Conservation (phyloP, 2,113 vertebrate genomes). For the Indicator indicator region DNA sequence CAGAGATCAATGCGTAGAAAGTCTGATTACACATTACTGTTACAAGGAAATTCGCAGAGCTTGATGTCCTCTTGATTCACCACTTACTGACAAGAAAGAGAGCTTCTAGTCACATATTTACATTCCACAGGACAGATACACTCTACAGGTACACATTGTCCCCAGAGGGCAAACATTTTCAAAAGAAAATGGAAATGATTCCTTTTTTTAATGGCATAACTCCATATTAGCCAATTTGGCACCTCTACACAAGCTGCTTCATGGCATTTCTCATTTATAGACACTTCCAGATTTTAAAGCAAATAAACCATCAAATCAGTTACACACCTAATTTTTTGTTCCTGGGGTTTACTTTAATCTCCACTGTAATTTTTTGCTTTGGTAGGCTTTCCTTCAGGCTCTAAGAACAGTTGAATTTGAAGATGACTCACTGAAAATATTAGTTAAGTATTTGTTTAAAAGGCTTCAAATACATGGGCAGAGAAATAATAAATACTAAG, state of each 20-base stretch:
- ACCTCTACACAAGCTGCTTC: background rate
- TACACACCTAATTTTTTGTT: background rate
- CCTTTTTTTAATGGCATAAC: background rate
- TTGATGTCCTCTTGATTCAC: background rate
- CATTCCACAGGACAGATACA: background rate
- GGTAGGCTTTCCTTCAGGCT: background rate
- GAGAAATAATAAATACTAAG: background rate
- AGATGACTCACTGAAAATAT: background rate
- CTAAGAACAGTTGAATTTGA: background rate
- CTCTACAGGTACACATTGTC: background rate
- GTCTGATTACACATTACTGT: background rate
- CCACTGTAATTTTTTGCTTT: background rate
- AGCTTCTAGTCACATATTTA: background rate
- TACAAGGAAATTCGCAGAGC: background rate
- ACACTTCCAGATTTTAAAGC: background rate
- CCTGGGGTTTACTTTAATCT: background rate
- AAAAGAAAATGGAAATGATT: background rate
- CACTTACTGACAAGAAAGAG: background rate
- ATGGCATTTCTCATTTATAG: background rate
- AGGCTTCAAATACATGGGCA: background rate
- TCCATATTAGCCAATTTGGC: background rate
- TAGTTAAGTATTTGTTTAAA: background rate
- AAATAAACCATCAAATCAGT: background rate
- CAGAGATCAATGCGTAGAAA: background rate
- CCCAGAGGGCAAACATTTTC: background rate